Conservation (phyloP, 2,797 vertebrate genomes). For the Sebastes reedi region DNA sequence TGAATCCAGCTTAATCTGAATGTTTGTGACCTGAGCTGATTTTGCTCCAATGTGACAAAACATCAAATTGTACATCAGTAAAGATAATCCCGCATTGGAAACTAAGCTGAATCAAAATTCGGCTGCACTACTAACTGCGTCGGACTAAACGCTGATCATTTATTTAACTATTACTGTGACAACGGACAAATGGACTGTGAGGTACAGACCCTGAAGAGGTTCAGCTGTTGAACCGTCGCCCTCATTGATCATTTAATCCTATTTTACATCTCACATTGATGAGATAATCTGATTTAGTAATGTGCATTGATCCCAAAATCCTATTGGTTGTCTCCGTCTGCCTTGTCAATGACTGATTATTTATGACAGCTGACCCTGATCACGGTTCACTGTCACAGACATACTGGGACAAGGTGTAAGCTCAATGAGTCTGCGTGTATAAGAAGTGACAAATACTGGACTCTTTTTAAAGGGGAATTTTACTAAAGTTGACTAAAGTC, state of each 20-base stretch:
- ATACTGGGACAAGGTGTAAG: background rate
- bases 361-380: constrained; percentile 45
- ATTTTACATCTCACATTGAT: constrained; percentile 44
- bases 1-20: constrained; percentile 57
- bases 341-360: constrained; percentile 20
- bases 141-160: background rate
- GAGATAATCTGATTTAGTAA: constrained; percentile 47
- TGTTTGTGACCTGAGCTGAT: constrained; percentile 23
- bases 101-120: background rate
- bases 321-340: constrained; percentile 1
- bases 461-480: background rate
- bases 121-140: background rate
- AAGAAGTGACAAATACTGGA: background rate
- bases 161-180: background rate
- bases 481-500: background rate
- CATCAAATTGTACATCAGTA: background rate
- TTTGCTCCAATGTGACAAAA: constrained; percentile 2
- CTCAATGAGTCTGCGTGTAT: background rate
- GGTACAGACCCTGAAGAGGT: background rate
- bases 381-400: constrained; percentile 1
- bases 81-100: constrained; percentile 5
- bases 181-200: background rate
- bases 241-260: constrained; percentile 48
- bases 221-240: constrained; percentile 15
- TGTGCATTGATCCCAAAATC: constrained; percentile 51